Evolutionary conservation across 1,140 invertebrate genomes (phyloP).

Genomic region (Panagrolaimus sp.): DNA sequence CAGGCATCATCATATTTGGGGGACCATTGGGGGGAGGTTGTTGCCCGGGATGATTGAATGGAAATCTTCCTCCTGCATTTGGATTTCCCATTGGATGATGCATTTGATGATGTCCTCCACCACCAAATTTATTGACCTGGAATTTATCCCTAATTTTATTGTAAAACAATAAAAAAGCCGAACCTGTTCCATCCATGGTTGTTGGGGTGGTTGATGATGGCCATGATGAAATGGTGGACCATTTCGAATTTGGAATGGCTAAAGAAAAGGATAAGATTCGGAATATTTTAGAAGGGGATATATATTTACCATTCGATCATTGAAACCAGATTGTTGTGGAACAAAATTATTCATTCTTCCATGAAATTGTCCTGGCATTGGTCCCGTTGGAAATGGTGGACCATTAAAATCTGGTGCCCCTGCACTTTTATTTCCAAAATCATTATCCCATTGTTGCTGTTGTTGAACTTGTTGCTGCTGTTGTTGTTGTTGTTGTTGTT

Average conservation of each 20-base stretch:
- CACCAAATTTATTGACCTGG: constrained; percentile 9
- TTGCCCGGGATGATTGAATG: neutral
- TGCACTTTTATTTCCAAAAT: neutral
- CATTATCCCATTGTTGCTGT: neutral
- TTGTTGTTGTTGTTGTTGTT: no score
- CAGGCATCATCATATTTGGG: constrained; percentile 11
- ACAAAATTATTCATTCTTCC: constrained; percentile 4
- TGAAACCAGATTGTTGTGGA: neutral
- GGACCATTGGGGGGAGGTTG: neutral
- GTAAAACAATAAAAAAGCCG: no score
- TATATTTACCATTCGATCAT: constrained; percentile 4
- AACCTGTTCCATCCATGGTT: constrained; percentile 15
- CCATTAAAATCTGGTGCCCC: neutral
- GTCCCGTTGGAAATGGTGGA: neutral
- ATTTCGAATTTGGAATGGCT: neutral
- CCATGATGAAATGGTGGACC: neutral
- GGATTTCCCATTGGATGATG: constrained; percentile 1
- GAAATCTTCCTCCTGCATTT: neutral
- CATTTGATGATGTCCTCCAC: constrained; percentile 3
- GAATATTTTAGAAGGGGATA: no score
- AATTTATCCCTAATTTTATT: no score
- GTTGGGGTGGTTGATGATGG: constrained; percentile 4
- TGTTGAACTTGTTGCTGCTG: no score
- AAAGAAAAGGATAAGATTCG: no score
- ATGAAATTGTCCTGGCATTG: neutral